phyloP scores from a whole-genome alignment of 2,888 invertebrate genomes.

The Caenorhabditis sp. region DNA sequence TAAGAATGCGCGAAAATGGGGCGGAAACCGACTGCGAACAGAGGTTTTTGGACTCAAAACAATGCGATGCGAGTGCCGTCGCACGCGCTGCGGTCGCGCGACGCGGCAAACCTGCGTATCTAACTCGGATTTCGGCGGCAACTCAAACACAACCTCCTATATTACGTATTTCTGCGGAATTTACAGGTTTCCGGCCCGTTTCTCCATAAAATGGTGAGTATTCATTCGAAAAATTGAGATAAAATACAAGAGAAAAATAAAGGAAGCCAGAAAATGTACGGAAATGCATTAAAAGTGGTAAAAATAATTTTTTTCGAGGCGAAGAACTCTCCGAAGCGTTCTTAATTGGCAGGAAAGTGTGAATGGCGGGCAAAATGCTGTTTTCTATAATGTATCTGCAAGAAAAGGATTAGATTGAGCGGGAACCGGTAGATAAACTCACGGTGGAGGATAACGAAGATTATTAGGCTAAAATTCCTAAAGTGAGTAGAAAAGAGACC shows the following conservation, averaged over 20 bases:
- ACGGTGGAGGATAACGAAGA: slow-evolving; percentile 51
- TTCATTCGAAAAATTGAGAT: not conserved
- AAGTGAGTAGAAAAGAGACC: slow-evolving; percentile 27
- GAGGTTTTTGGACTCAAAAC: not conserved
- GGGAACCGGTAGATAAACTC: slow-evolving; percentile 1
- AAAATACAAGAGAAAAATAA: not conserved
- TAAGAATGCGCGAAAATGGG: not conserved
- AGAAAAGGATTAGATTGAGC: not conserved
- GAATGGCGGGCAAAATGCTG: not conserved
- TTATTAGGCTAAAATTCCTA: slow-evolving; percentile 43
- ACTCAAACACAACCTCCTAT: slow-evolving; percentile 20
- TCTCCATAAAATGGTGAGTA: slow-evolving; percentile 4
- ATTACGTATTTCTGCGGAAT: not conserved
- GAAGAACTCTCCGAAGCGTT: too few relatives aligned
- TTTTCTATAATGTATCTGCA: slow-evolving; percentile 34
- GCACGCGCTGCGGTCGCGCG: slow-evolving; percentile 33
- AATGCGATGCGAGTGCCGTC: not conserved
- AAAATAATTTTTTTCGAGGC: not conserved
- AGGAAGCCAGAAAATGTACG: not conserved
- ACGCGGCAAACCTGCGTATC: slow-evolving; percentile 27
- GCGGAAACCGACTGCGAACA: slow-evolving; percentile 7
- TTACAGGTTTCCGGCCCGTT: not conserved
- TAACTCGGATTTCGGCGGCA: slow-evolving; percentile 35
- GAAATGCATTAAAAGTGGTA: not conserved
- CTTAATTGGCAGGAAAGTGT: too few relatives aligned